Conservation (phyloP, 2,797 vertebrate species). For the Micropoecilia bifurca region DNA sequence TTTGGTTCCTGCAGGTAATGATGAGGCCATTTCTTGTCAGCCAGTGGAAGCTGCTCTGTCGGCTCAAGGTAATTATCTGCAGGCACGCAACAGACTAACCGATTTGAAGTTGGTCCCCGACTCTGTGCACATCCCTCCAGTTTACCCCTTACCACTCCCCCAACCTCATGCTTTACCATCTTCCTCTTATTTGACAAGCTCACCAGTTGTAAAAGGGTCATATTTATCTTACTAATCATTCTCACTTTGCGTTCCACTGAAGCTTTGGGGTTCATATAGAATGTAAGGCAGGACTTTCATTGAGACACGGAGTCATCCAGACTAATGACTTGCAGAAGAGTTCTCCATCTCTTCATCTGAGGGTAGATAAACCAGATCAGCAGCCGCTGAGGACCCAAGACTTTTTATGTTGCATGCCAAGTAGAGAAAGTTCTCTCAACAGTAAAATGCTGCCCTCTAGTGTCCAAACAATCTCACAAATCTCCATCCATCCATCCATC, state of each 20-base stretch:
- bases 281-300: conserved; percentile 31
- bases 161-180: conserved; percentile 17
- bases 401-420: conserved; percentile 2
- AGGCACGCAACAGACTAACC: conserved; percentile 68
- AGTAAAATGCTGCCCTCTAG: conserved; percentile 71
- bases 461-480: conserved; percentile 24
- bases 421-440: not conserved
- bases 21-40: conserved; percentile 77
- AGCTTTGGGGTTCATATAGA: conserved; percentile 31
- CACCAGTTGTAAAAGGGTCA: conserved; percentile 32
- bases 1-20: conserved; percentile 68
- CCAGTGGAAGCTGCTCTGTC: conserved; percentile 69
- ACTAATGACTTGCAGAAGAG: conserved; percentile 51
- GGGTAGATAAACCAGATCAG: conserved; percentile 27
- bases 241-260: conserved; percentile 42
- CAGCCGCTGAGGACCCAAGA: not conserved
- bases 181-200: conserved; percentile 37
- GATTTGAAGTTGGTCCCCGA: conserved; percentile 30
- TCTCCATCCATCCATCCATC: too few species aligned
- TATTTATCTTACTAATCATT: conserved; percentile 41
- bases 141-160: not conserved
- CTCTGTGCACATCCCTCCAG: conserved; percentile 1
- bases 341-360: conserved; percentile 20
- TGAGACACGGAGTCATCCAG: conserved; percentile 35
- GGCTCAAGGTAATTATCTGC: conserved; percentile 72